A percentile compares a stretch with the other conserved stretches of the same genome.
Evolutionary conservation across 2,888 invertebrate species (phyloP).

Genomic region (Ophioninae sp.): DNA sequence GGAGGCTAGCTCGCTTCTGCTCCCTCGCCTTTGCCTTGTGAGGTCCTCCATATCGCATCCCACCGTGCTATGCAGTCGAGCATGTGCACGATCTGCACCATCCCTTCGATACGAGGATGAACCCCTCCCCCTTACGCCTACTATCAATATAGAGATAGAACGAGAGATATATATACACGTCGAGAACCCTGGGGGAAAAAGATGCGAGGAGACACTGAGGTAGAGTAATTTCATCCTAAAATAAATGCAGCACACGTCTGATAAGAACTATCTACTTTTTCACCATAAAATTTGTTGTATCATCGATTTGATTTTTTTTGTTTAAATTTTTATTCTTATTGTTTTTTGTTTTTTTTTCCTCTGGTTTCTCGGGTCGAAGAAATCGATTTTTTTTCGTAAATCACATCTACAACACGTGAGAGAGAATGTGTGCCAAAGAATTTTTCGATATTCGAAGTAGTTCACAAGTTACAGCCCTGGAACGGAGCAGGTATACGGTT

Average conservation of each 20-base stretch:
- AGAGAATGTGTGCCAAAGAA: no score
- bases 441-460: no score
- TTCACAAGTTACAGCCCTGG: no score
- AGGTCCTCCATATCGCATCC: constrained; percentile 32
- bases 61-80: constrained; percentile 36
- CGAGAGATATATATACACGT: constrained; percentile 4
- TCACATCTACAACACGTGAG: no score
- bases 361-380: no score
- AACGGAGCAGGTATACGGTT: no score
- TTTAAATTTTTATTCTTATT: no score
- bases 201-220: constrained; percentile 50
- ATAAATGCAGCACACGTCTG: constrained; percentile 40
- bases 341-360: no score
- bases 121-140: not conserved
- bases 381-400: no score
- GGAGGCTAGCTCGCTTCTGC: constrained; percentile 37
- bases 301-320: not conserved
- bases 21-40: constrained; percentile 57
- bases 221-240: constrained; percentile 41
- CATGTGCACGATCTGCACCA: constrained; percentile 28
- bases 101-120: constrained; percentile 34
- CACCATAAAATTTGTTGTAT: constrained; percentile 20
- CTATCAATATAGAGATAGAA: not conserved
- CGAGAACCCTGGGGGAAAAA: constrained; percentile 47
- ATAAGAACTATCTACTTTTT: constrained; percentile 38